Conservation (phyloP, 2,797 vertebrate genomes). For the Eidolon dupreanum region DNA sequence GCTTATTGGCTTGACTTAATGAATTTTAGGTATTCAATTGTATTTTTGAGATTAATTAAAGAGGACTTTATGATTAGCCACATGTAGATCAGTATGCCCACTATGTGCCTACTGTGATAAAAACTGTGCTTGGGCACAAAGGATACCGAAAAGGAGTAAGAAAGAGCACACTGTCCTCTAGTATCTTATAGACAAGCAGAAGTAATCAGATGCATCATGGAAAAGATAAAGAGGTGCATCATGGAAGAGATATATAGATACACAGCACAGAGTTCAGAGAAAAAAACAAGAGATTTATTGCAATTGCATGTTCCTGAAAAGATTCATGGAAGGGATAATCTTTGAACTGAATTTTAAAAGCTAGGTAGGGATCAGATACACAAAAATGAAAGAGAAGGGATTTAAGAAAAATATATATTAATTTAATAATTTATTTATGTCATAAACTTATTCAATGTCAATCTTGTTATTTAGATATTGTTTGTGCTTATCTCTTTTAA, state of each 20-base stretch:
- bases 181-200: not conserved
- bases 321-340: not conserved
- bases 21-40: not conserved
- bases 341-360: not conserved
- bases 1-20: not conserved
- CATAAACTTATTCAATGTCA: not conserved
- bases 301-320: not conserved
- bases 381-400: not conserved
- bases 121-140: not conserved
- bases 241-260: not conserved
- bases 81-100: not conserved
- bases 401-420: conserved; percentile 6
- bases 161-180: not conserved
- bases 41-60: conserved; percentile 12
- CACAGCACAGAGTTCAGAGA: not conserved
- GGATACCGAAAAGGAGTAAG: not conserved
- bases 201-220: not conserved
- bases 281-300: not conserved
- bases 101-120: not conserved
- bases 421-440: conserved; percentile 41
- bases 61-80: not conserved
- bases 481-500: not conserved
- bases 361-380: not conserved
- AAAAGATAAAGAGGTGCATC: not conserved
- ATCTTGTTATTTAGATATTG: not conserved